A percentile compares a stretch with the other conserved stretches of the same genome.
Conservation (phyloP, 2,113 vertebrate species). For the Kryptolebias marmoratus region DNA sequence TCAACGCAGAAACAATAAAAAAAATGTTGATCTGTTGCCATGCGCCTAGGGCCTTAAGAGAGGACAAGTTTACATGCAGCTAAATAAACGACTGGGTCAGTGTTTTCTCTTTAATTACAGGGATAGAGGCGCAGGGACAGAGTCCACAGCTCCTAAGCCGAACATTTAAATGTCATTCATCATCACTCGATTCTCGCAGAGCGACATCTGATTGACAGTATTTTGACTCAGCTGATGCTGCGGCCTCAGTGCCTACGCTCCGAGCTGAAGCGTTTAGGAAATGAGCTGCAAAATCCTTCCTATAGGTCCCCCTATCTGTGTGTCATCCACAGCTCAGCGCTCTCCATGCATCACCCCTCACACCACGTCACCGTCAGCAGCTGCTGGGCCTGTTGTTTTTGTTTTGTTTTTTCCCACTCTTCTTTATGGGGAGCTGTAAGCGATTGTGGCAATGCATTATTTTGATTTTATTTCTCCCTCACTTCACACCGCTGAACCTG, state of each 20-base stretch:
- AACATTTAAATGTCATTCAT: slow-evolving; percentile 61
- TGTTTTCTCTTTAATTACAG: slow-evolving; percentile 44
- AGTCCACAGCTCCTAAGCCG: slow-evolving; percentile 24
- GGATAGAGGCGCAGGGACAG: slow-evolving; percentile 8
- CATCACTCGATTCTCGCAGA: slow-evolving; percentile 30
- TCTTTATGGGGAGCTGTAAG: slow-evolving; percentile 7
- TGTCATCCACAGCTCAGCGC: slow-evolving; percentile 20
- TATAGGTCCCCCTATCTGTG: slow-evolving; percentile 3
- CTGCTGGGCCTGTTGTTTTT: not conserved
- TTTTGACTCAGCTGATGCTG: slow-evolving; percentile 56
- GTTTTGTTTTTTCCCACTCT: not conserved
- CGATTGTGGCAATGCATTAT: slow-evolving; percentile 16
- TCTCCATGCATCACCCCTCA: slow-evolving; percentile 35
- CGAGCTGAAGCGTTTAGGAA: slow-evolving; percentile 26
- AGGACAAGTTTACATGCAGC: not conserved
- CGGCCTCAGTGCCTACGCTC: slow-evolving; percentile 22
- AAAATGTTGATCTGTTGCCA: too few relatives aligned
- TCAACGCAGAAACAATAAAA: too few relatives aligned
- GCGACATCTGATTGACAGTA: slow-evolving; percentile 58
- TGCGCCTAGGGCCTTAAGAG: not conserved
- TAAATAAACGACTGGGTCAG: slow-evolving; percentile 23
- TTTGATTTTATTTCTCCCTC: slow-evolving; percentile 14
- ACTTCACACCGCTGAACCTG: slow-evolving; percentile 4
- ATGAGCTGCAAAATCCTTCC: slow-evolving; percentile 32
- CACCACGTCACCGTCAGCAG: slow-evolving; percentile 42